Evolutionary conservation across 2,113 vertebrate species (phyloP), one percentile per base, ranked within the genome.

Genomic region (Gadus macrocephalus): DNA sequence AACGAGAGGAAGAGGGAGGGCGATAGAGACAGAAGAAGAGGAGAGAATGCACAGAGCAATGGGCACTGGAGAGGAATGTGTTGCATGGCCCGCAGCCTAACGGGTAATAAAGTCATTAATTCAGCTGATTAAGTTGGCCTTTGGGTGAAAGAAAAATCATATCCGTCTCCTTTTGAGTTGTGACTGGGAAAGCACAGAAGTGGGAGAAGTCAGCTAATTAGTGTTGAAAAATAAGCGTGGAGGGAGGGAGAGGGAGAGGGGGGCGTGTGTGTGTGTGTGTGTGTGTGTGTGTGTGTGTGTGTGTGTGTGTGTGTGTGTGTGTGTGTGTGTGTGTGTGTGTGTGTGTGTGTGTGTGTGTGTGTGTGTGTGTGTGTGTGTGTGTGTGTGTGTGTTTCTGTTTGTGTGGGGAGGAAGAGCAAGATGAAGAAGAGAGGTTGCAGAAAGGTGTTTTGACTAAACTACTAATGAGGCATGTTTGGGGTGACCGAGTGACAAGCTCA

Each of bases 81-180:
- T 87, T 87, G 85, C 83, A 80, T 87, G 79, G 89, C 89, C 90
- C 56, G 72, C 68, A 89, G 90, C 88, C 87, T 88, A 88, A 86
- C 86, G 87, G 86, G 87, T 91, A 91, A 92, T 91, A 91, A 91
- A 89, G 89, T 91, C 86, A 92, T 93, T 92, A 93, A 93, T 92
- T 91, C 92, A 91, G 89, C 90, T 92, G 90, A 93, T 93, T 91
- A 93, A 91, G 87, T 91, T 93, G 90, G 90, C 92, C 91, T 93
- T 93, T 92, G 89, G 91, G 91, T 92, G 90, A 89, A 90, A 91
- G 88, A 90, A 92, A 65, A 92, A 93, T 92, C 89, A 89, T 92
- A 92, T 90, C 89, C 87, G 82, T 89, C 90, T 90, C 90, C 88
- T 89, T 92, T 90, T 90, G 90, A 91, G 90, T 91, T 91, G 90